These are phyloP conservation scores for Epinephelus awoara DNA, from an alignment of 2,797 vertebrate genomes.

Conservation along the genomic window DNA sequence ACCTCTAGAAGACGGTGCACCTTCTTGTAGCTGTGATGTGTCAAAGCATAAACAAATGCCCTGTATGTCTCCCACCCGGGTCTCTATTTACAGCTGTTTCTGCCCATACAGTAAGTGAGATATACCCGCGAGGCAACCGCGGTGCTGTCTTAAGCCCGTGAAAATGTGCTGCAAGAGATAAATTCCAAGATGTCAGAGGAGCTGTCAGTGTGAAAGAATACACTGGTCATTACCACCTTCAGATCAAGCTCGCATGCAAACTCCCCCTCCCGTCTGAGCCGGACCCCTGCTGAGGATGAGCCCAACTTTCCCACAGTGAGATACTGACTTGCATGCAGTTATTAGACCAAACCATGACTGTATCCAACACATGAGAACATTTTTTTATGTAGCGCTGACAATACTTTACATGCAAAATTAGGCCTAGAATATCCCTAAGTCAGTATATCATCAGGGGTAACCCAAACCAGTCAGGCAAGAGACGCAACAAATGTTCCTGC, in stretches of 20 bases:
- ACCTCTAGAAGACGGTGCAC: conserved; percentile 32
- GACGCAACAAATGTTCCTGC: not conserved
- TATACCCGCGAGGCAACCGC: conserved; percentile 45
- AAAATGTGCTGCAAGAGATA: conserved; percentile 79
- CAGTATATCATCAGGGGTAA: no score
- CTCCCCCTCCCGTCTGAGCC: conserved; percentile 47
- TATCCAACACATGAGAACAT: not conserved
- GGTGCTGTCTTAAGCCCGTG: conserved; percentile 69
- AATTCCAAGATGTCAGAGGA: conserved; percentile 84
- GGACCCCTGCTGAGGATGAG: conserved; percentile 74
- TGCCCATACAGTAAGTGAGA: conserved; percentile 70
- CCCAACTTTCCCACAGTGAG: conserved; percentile 81
- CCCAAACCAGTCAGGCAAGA: not conserved
- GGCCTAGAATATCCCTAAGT: no score
- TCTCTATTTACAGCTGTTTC: conserved; percentile 75
- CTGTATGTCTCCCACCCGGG: conserved; percentile 28
- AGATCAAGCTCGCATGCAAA: conserved; percentile 70
- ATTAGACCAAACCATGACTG: conserved; percentile 39
- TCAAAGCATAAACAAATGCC: conserved; percentile 69
- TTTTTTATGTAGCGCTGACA: not conserved
- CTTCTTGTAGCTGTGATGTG: conserved; percentile 51
- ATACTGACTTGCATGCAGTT: conserved; percentile 27
- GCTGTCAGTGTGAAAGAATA: conserved; percentile 83
- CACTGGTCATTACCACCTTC: conserved; percentile 78
- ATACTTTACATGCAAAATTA: not conserved